These are phyloP conservation scores for Microtus oregoni DNA, from an alignment of 2,113 vertebrate genomes.

Conservation along the genomic window DNA sequence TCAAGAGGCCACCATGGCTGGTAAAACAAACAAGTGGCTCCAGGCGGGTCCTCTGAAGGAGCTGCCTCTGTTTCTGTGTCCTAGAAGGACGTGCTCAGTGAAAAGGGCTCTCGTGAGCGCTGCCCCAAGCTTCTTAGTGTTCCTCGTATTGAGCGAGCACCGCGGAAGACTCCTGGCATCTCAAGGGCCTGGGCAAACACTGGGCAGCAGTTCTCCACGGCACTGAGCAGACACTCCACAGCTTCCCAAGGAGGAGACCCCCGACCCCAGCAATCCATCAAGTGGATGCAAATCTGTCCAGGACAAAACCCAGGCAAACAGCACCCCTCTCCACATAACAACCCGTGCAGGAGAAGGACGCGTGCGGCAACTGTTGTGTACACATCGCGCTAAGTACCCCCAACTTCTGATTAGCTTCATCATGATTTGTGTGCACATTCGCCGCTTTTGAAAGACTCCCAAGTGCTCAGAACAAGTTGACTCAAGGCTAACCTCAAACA, in stretches of 20 bases:
- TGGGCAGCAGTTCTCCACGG: constrained; percentile 85
- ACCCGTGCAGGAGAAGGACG: constrained; percentile 85
- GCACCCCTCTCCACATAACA: constrained; percentile 87
- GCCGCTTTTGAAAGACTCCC: constrained; percentile 87
- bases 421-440: constrained; percentile 85
- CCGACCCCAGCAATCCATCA: constrained; percentile 92
- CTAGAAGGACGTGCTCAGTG: constrained; percentile 63
- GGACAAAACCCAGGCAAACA: constrained; percentile 93
- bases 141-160: constrained; percentile 91
- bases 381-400: constrained; percentile 88
- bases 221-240: constrained; percentile 90
- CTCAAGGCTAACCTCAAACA: constrained; percentile 87
- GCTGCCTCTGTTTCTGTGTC: constrained; percentile 64
- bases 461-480: constrained; percentile 87
- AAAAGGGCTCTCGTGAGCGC: constrained; percentile 85
- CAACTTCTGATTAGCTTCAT: constrained; percentile 86
- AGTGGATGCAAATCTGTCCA: constrained; percentile 89
- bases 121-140: constrained; percentile 85
- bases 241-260: constrained; percentile 89
- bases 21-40: not conserved
- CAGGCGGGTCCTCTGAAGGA: not conserved
- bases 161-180: constrained; percentile 80
- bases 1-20: constrained; percentile 44
- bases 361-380: constrained; percentile 87
- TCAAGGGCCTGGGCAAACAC: constrained; percentile 89